phyloP scores from a whole-genome alignment of 2,888 invertebrate species.

The Xylota segnis region DNA sequence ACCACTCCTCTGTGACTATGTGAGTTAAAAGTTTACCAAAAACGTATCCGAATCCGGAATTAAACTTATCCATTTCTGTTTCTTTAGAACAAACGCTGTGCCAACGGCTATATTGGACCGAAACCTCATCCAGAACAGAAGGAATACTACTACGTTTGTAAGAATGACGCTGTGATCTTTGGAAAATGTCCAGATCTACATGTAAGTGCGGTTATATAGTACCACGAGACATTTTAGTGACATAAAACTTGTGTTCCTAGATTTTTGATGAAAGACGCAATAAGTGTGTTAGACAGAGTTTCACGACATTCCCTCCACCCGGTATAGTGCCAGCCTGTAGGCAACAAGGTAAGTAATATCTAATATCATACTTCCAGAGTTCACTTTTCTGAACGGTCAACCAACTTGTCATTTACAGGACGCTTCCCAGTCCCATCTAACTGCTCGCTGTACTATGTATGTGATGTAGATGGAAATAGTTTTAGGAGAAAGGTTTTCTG shows the following conservation, averaged over 20 bases:
- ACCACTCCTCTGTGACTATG: conserved; percentile 82
- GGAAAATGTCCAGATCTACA: conserved; percentile 83
- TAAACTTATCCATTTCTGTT: conserved; percentile 26
- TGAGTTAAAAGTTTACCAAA: conserved; percentile 75
- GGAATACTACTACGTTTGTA: conserved; percentile 85
- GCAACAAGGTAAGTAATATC: conserved; percentile 72
- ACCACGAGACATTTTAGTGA: not conserved
- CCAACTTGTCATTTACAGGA: conserved; percentile 77
- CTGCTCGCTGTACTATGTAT: conserved; percentile 82
- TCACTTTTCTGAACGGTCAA: too few species aligned
- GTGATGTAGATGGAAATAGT: conserved; percentile 80
- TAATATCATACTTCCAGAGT: not conserved
- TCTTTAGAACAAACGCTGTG: conserved; percentile 82
- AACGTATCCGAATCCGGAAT: not conserved
- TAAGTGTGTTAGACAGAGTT: conserved; percentile 79
- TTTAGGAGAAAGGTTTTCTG: conserved; percentile 80
- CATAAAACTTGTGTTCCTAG: conserved; percentile 66
- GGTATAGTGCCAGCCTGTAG: conserved; percentile 79
- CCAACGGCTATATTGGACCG: conserved; percentile 81
- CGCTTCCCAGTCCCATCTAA: conserved; percentile 83
- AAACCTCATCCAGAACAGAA: conserved; percentile 83
- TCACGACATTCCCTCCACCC: conserved; percentile 77
- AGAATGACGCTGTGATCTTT: conserved; percentile 82
- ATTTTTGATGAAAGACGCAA: conserved; percentile 79
- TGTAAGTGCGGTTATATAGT: conserved; percentile 77